Percentiles rank a stretch among this genome's conserved stretches.
These are phyloP conservation scores for Piliocolobus tephrosceles DNA, from an alignment of 2,113 vertebrate genomes.

Conservation along the genomic window DNA sequence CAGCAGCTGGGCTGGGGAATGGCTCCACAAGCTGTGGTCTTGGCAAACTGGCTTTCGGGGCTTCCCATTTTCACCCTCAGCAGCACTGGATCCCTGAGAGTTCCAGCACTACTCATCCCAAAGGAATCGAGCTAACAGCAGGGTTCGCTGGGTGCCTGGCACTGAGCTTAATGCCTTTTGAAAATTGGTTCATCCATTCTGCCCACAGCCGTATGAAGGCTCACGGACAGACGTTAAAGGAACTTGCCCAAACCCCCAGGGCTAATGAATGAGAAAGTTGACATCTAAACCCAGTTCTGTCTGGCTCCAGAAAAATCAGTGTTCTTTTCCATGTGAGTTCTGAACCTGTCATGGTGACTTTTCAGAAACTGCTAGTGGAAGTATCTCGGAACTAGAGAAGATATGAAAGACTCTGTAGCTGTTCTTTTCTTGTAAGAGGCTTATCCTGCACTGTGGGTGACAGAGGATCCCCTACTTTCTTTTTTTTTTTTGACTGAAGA, in stretches of 20 bases:
- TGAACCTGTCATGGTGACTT: not conserved
- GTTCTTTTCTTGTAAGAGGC: not conserved
- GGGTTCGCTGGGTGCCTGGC: not conserved
- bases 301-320: not conserved
- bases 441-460: not conserved
- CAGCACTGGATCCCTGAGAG: not conserved
- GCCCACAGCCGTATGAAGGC: not conserved
- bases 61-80: not conserved
- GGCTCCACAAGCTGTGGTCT: not conserved
- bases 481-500: not conserved
- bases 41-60: not conserved
- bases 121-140: not conserved
- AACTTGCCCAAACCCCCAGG: not conserved
- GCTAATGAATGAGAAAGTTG: not conserved
- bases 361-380: not conserved
- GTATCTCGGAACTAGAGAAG: not conserved
- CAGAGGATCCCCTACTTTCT: not conserved
- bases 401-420: not conserved
- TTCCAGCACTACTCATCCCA: not conserved
- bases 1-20: not conserved
- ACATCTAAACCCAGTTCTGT: not conserved
- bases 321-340: not conserved
- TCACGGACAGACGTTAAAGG: not conserved
- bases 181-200: not conserved
- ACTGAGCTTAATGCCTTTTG: not conserved